Conservation (phyloP, 2,797 vertebrate species). For the Nyctibius grandis region DNA sequence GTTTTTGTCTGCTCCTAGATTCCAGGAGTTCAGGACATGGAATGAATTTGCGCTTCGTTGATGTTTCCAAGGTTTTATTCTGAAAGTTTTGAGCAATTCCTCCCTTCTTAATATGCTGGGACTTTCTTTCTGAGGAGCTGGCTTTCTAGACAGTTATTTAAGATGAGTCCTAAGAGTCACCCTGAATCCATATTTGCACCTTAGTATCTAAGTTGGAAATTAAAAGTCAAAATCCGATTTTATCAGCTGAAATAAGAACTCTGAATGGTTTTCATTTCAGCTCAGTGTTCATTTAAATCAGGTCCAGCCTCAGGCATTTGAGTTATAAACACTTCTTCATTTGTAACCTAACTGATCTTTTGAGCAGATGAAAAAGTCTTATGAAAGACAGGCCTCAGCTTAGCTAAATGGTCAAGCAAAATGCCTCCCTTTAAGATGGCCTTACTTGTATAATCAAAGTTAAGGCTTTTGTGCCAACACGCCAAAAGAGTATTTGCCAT, state of each 20-base stretch:
- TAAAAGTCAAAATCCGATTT: not conserved
- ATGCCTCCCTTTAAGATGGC: not conserved
- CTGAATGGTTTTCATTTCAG: not conserved
- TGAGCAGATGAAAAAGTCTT: not conserved
- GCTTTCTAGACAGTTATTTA: not conserved
- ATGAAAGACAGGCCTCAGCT: not conserved
- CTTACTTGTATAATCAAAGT: not conserved
- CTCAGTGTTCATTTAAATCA: not conserved
- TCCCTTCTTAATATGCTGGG: not conserved
- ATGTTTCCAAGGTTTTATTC: not conserved
- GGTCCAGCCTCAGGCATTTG: not conserved
- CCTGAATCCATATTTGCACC: not conserved
- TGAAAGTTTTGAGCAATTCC: not conserved
- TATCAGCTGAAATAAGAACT: constrained; percentile 22
- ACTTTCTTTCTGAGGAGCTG: not conserved
- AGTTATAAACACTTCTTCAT: not conserved
- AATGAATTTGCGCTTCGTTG: constrained; percentile 4
- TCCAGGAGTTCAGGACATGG: not conserved
- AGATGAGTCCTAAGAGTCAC: not conserved
- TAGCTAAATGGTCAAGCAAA: not conserved
- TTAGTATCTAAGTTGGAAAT: not conserved
- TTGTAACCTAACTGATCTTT: not conserved
- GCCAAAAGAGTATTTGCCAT: not conserved
- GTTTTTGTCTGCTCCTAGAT: not conserved
- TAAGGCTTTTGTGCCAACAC: not conserved